A percentile compares a stretch with the other conserved stretches of the same genome.
These are phyloP conservation scores for Acanthosoma haemorrhoidale DNA, from an alignment of 2,888 invertebrate genomes.

Conservation along the genomic window DNA sequence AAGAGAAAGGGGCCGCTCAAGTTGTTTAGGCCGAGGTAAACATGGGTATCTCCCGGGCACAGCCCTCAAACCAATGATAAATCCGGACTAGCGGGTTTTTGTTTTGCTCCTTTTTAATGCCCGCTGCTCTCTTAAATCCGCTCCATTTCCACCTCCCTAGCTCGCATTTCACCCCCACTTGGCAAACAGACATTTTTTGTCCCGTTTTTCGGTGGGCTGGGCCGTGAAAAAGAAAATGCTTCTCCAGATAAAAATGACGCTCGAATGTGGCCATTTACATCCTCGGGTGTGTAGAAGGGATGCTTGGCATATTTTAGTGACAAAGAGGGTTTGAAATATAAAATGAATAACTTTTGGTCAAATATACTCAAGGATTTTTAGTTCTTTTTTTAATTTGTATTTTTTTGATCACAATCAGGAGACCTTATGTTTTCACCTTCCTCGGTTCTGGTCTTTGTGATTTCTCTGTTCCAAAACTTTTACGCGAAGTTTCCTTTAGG, in stretches of 20 bases:
- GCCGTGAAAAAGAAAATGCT: constrained; percentile 5
- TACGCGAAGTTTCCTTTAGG: no score
- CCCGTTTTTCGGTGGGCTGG: background rate
- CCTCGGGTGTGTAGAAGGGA: no score
- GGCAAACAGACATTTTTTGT: background rate
- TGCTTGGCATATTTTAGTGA: no score
- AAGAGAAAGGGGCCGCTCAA: background rate
- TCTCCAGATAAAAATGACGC: background rate
- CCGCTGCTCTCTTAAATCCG: background rate
- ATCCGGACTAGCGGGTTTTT: background rate
- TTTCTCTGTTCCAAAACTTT: no score
- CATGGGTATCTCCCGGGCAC: background rate
- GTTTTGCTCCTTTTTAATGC: constrained; percentile 11
- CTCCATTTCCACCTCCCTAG: background rate
- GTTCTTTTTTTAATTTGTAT: no score
- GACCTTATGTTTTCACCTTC: no score
- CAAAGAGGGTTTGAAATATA: no score
- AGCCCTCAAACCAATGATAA: background rate
- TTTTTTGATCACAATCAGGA: no score
- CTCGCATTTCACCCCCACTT: background rate
- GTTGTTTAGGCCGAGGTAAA: background rate
- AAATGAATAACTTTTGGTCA: no score
- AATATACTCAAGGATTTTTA: no score
- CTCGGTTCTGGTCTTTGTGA: no score
- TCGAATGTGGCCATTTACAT: background rate